Percentiles rank a stretch among this genome's conserved stretches.
These are phyloP conservation scores for Ramphastos sulfuratus DNA, from an alignment of 2,113 vertebrate genomes.

Conservation along the genomic window DNA sequence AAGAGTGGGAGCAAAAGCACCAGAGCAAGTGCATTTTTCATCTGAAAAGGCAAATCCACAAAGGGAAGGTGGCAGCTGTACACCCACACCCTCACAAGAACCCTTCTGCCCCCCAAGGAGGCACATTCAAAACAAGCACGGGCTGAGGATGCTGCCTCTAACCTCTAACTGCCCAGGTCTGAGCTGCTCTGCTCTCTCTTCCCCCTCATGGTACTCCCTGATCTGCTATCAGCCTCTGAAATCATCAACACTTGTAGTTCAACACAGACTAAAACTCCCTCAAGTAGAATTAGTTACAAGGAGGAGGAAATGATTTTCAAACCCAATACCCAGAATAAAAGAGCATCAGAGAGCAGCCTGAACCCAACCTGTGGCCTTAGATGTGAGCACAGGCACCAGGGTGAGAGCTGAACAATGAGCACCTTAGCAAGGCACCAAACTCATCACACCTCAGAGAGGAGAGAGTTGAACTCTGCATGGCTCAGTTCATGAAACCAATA, in stretches of 20 bases:
- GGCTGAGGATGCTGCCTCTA: not conserved
- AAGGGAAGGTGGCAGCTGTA: not conserved
- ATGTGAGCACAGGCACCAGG: not conserved
- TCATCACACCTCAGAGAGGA: not conserved
- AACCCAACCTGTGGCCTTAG: not conserved
- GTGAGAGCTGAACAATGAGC: not conserved
- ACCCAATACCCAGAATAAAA: not conserved
- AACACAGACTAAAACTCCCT: constrained; percentile 33
- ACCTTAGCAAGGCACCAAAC: not conserved
- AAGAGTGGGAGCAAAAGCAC: not conserved
- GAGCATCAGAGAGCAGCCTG: not conserved
- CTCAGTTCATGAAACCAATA: not conserved
- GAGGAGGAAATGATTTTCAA: constrained; percentile 5
- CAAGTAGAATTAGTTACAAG: not conserved
- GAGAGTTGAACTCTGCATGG: not conserved
- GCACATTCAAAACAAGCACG: not conserved
- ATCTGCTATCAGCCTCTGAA: constrained; percentile 34
- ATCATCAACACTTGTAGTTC: not conserved
- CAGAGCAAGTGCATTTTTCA: not conserved
- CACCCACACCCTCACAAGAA: not conserved
- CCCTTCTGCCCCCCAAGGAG: constrained; percentile 5
- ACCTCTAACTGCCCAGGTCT: not conserved
- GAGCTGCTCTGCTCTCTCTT: constrained; percentile 16
- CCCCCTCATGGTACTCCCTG: not conserved
- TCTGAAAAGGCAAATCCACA: not conserved